Evolutionary conservation across 2,888 invertebrate genomes (phyloP).

Genomic region (Leptogaster cylindrica): DNA sequence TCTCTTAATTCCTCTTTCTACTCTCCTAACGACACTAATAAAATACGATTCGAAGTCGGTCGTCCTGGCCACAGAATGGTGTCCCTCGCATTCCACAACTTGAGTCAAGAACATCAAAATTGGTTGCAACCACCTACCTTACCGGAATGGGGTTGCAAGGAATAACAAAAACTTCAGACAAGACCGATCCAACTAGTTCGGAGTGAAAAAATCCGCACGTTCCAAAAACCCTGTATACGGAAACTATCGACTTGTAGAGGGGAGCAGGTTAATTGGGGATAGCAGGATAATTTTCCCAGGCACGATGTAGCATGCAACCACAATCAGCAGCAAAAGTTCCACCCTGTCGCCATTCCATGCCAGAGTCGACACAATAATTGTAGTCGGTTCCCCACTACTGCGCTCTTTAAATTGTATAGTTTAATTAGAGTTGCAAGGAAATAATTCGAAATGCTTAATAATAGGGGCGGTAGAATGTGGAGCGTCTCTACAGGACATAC

Average conservation of each 20-base stretch:
- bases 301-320: not conserved
- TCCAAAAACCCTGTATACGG: too few relatives aligned
- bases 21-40: not conserved
- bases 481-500: too few relatives aligned
- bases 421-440: constrained; percentile 45
- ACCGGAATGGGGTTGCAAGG: not conserved
- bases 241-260: too few relatives aligned
- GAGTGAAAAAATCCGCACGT: not conserved
- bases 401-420: constrained; percentile 28
- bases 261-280: not conserved
- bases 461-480: not conserved
- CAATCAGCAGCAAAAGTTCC: not conserved
- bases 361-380: constrained; percentile 5
- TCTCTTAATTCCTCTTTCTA: not conserved
- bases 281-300: not conserved
- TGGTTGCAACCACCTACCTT: not conserved
- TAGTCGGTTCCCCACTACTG: not conserved
- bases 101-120: not conserved
- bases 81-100: not conserved
- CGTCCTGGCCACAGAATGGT: not conserved
- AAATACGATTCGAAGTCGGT: not conserved
- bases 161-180: constrained; percentile 1
- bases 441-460: constrained; percentile 37
- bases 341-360: not conserved
- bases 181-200: not conserved